phyloP scores from a whole-genome alignment of 1,140 invertebrate genomes.

The Neodiprion virginianus region DNA sequence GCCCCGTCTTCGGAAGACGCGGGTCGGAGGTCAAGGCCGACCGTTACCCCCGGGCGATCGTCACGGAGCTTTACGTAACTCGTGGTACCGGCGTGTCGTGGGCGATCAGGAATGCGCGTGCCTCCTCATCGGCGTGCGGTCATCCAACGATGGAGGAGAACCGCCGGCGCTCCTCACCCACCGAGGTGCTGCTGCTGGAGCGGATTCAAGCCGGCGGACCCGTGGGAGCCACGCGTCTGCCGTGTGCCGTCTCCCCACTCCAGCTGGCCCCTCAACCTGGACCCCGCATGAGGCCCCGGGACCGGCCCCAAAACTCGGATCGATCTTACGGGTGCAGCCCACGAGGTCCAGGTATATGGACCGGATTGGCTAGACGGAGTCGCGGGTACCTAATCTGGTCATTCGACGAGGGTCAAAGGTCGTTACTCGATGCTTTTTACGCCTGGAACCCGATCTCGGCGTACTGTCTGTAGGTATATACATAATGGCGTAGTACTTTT shows the following conservation, averaged over 20 bases:
- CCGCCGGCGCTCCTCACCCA: no score
- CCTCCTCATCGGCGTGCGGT: slow-evolving; percentile 1
- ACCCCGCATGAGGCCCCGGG: not conserved
- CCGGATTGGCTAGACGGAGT: no score
- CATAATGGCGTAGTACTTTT: no score
- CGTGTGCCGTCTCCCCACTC: slow-evolving; percentile 47
- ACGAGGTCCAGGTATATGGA: no score
- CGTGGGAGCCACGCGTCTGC: slow-evolving; percentile 57
- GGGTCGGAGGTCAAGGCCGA: slow-evolving; percentile 2
- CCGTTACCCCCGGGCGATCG: not conserved
- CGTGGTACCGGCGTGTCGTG: not conserved
- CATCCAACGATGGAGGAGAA: not conserved
- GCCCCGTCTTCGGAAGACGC: not conserved
- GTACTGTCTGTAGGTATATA: no score
- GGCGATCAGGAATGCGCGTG: slow-evolving; percentile 6
- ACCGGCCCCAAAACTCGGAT: no score
- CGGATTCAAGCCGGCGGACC: slow-evolving; percentile 31
- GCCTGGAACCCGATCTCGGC: no score
- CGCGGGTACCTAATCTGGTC: no score
- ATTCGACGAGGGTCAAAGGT: no score
- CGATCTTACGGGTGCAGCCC: no score
- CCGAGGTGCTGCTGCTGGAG: not conserved
- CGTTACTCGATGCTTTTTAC: no score
- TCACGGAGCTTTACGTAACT: not conserved
- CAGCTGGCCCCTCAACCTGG: slow-evolving; percentile 31